A percentile compares a stretch with the other conserved stretches of the same genome.
phyloP scores from a whole-genome alignment of 2,797 vertebrate genomes.

The Hydrophis major region DNA sequence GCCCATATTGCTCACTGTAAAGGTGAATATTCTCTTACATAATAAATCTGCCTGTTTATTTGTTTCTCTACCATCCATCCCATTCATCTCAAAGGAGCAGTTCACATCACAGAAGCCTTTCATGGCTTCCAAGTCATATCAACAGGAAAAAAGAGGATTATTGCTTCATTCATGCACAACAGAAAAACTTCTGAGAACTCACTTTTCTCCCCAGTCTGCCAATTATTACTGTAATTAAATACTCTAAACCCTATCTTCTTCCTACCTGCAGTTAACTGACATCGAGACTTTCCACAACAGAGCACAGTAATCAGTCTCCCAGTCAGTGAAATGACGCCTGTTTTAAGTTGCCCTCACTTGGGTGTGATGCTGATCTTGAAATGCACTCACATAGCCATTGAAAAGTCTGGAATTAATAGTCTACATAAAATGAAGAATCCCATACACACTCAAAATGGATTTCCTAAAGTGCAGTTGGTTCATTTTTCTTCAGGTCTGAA shows the following conservation, averaged over 20 bases:
- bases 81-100: conserved; percentile 35
- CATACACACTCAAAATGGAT: conserved; percentile 29
- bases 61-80: background rate
- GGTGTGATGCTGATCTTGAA: conserved; percentile 39
- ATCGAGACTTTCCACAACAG: conserved; percentile 12
- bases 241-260: conserved; percentile 31
- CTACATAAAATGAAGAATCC: conserved; percentile 31
- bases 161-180: conserved; percentile 41
- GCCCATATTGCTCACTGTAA: conserved; percentile 44
- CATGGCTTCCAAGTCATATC: conserved; percentile 33
- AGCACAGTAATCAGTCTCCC: conserved; percentile 30
- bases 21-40: conserved; percentile 37
- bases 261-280: conserved; percentile 26
- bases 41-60: conserved; percentile 58
- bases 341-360: conserved; percentile 28
- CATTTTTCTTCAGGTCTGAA: conserved; percentile 1
- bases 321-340: conserved; percentile 18
- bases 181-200: conserved; percentile 59
- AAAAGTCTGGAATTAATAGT: conserved; percentile 4
- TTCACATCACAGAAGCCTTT: conserved; percentile 1
- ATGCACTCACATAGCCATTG: conserved; percentile 33
- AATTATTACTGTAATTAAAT: background rate
- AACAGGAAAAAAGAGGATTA: conserved; percentile 48
- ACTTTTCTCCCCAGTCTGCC: conserved; percentile 10
- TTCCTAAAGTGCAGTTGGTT: conserved; percentile 26